Base-by-base conservation (phyloP, 2,113 vertebrate species). In the Chamaetylas fuelleborni region DNA sequence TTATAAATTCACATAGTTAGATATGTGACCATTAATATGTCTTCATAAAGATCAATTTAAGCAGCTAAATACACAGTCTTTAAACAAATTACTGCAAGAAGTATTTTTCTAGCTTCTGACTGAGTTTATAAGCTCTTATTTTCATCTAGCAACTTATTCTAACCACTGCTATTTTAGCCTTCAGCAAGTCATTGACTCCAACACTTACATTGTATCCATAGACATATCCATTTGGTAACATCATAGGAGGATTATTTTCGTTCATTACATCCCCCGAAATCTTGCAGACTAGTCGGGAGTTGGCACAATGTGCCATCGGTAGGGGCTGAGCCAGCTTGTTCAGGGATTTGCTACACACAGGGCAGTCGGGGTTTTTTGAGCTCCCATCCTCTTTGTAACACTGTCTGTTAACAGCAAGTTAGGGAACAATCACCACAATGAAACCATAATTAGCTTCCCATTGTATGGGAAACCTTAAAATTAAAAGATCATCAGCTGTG, bases 161-260 rank as follows among this genome's bases (percentile, higher is more conserved):
- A 45, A 43, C 25, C 11, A 7, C 28, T 8, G 81, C 81, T 71
- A 18, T 58, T 42, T 74, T 22, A 80, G 77, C 38, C n/a, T 53
- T 66, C n/a, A 40, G n/a, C 4, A 73, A 77, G 38, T 15, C 29
- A 57, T 2, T 3, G 29, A 26, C 8, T 56, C 23, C 66, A 43
- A 58, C 78, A 98, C 99, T 99, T 97, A 99, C 99, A 51, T 99
- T 99, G 97, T 99, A 99, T 96, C 99, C 99, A 16, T 99, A 99
- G 91, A 99, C 99, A 53, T 99, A 99, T 97, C 99, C 99, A 56
- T 99, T 99, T 95, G 99, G 99, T 96, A 99, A 98, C 99, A 99
- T 99, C 99, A 99, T 99, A 20, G 99, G 99, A n/a, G 99, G 99
- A 97, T 99, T 99, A 98, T 99, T 99, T 98, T 99, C 99, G 19